Evolutionary conservation across 2,888 invertebrate species (phyloP).

Genomic region (Nineta flava): DNA sequence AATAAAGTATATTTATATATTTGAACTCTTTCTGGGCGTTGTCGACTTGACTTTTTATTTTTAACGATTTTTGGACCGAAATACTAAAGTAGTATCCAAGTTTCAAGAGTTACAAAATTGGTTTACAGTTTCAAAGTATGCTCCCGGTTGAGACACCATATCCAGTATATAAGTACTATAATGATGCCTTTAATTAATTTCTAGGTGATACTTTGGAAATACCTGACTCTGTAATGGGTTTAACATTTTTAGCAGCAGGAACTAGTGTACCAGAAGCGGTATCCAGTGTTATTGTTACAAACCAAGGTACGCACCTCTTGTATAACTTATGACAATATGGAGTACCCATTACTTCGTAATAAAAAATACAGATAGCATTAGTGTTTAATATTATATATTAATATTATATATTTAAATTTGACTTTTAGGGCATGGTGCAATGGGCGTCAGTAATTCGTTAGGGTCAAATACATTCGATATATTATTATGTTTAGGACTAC

Average conservation of each 20-base stretch:
- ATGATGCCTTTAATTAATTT: no score
- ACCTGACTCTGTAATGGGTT: slow-evolving; percentile 73
- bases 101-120: no score
- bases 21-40: no score
- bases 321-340: not conserved
- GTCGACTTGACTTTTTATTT: no score
- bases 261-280: slow-evolving; percentile 79
- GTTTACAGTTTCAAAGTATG: no score
- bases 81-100: no score
- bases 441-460: slow-evolving; percentile 69
- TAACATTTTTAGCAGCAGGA: slow-evolving; percentile 71
- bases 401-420: slow-evolving; percentile 5
- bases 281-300: slow-evolving; percentile 67
- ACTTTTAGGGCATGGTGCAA: slow-evolving; percentile 48
- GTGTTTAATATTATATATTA: no score
- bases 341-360: not conserved
- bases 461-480: slow-evolving; percentile 75
- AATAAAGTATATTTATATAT: no score
- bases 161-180: no score
- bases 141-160: no score
- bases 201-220: slow-evolving; percentile 60
- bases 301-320: slow-evolving; percentile 40
- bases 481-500: slow-evolving; percentile 57
- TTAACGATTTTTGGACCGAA: no score
- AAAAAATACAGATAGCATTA: no score